phyloP scores from a whole-genome alignment of 2,888 invertebrate species.

The Nudaria mundana region DNA sequence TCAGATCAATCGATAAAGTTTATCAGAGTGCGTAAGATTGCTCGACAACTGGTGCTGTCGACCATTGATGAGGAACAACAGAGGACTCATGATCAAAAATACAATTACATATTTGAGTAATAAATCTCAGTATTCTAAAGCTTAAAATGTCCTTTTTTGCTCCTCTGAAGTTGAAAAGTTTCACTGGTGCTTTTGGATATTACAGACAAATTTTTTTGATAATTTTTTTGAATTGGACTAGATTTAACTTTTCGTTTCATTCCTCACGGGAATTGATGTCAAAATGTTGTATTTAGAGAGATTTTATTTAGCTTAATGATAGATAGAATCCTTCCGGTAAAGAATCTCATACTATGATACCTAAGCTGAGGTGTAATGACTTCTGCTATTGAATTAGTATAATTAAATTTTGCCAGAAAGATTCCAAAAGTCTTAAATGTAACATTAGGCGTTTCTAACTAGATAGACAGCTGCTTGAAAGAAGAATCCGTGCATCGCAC shows the following conservation, averaged over 20 bases:
- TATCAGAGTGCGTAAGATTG: constrained; percentile 45
- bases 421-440: constrained; percentile 65
- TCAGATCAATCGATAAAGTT: constrained; percentile 81
- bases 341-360: constrained; percentile 17
- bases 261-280: constrained; percentile 77
- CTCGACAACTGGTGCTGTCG: constrained; percentile 24
- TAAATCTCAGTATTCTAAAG: neutral
- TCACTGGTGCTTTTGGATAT: constrained; percentile 80
- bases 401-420: constrained; percentile 53
- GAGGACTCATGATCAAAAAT: constrained; percentile 20
- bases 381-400: too few species aligned
- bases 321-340: constrained; percentile 68
- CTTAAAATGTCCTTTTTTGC: constrained; percentile 28
- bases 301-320: constrained; percentile 71
- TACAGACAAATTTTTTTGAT: constrained; percentile 39
- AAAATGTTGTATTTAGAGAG: constrained; percentile 58
- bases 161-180: constrained; percentile 40
- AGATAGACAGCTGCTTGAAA: constrained; percentile 79
- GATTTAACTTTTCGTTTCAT: constrained; percentile 77
- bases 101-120: neutral
- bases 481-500: constrained; percentile 79
- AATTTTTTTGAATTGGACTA: constrained; percentile 47
- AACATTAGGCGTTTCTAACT: constrained; percentile 79
- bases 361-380: too few species aligned
- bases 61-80: constrained; percentile 36